Evolutionary conservation across 2,113 vertebrate genomes (phyloP).

Genomic region (Spea multiplicata): DNA sequence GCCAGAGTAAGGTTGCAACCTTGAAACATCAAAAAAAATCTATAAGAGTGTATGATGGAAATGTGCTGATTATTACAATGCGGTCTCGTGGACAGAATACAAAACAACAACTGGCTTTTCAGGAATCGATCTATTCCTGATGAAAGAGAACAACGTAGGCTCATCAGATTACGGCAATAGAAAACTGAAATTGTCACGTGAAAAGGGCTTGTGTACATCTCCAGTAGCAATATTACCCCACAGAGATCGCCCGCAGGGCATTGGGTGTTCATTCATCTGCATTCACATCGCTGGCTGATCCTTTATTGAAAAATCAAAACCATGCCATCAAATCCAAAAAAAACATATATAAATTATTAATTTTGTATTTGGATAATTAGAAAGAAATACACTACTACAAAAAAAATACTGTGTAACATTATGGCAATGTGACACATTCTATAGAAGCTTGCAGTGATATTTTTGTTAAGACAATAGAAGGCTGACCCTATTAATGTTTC

Average conservation of each 20-base stretch:
- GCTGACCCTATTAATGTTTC: constrained; percentile 37
- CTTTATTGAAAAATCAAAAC: no score
- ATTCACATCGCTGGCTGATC: no score
- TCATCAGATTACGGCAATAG: not conserved
- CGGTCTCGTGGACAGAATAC: not conserved
- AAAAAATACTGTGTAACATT: constrained; percentile 9
- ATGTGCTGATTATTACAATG: not conserved
- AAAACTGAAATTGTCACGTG: not conserved
- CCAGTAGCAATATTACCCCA: no score
- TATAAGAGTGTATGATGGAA: not conserved
- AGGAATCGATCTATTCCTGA: not conserved
- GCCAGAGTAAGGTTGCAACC: not conserved
- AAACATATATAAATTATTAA: no score
- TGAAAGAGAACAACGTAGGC: not conserved
- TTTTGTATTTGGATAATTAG: not conserved
- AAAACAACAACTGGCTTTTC: not conserved
- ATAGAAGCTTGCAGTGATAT: constrained; percentile 25
- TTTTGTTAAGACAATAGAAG: constrained; percentile 39
- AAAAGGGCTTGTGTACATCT: not conserved
- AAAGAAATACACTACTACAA: not conserved
- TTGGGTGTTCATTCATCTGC: no score
- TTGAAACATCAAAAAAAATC: not conserved
- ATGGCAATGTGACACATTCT: constrained; percentile 27
- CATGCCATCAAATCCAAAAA: no score
- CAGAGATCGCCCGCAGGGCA: no score